Percentiles rank a stretch among this genome's conserved stretches.
These are phyloP conservation scores for Resseliella maxima DNA, from an alignment of 2,888 invertebrate genomes.

Conservation along the genomic window DNA sequence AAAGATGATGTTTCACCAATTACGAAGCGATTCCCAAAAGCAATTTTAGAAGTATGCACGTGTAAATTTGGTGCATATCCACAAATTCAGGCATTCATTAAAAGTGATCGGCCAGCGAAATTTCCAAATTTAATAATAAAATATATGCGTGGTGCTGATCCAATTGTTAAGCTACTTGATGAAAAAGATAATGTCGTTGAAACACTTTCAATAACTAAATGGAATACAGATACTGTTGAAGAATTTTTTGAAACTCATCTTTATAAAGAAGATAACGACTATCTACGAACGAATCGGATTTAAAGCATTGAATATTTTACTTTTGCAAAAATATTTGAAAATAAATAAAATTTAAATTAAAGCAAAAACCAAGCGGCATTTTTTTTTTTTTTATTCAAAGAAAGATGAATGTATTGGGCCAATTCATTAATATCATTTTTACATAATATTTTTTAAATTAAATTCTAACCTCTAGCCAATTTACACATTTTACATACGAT, in stretches of 20 bases:
- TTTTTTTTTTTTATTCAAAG: too few relatives aligned
- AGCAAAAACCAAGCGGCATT: too few relatives aligned
- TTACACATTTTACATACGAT: too few relatives aligned
- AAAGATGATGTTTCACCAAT: conserved; percentile 75
- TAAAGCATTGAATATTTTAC: neutral
- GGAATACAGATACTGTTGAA: conserved; percentile 98
- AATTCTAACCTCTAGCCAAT: too few relatives aligned
- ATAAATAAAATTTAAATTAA: neutral
- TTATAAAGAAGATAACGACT: conserved; percentile 73
- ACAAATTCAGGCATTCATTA: conserved; percentile 97
- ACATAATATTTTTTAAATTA: too few relatives aligned
- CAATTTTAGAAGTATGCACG: conserved; percentile 94
- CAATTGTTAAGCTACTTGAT: conserved; percentile 90
- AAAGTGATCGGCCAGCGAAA: conserved; percentile 88
- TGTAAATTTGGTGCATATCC: conserved; percentile 99
- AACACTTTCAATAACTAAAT: conserved; percentile 94
- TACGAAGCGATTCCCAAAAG: conserved; percentile 86
- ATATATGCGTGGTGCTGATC: conserved; percentile 93
- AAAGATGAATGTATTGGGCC: too few relatives aligned
- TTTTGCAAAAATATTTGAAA: neutral
- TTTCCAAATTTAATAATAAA: conserved; percentile 92
- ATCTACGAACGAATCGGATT: conserved; percentile 71
- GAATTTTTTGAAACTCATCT: conserved; percentile 94
- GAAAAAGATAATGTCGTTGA: conserved; percentile 85
- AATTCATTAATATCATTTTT: too few relatives aligned